A percentile compares a stretch with the other conserved stretches of the same genome.
phyloP scores from a whole-genome alignment of 2,797 vertebrate genomes.

The Margarornis squamiger region DNA sequence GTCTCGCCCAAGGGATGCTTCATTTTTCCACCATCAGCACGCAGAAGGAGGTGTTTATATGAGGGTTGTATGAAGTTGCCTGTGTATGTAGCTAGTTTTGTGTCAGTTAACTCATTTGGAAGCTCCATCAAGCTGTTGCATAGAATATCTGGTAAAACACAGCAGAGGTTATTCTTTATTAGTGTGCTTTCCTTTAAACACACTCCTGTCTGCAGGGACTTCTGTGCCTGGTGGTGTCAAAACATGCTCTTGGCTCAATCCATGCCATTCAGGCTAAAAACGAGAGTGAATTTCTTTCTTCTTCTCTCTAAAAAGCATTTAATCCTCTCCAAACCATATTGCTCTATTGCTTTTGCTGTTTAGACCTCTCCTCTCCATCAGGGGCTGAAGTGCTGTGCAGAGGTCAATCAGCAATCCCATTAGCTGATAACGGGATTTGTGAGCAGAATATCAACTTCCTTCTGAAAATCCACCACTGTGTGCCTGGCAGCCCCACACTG shows the following conservation, averaged over 20 bases:
- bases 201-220: background rate
- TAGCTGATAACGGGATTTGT: constrained; percentile 64
- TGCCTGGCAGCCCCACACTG: constrained; percentile 14
- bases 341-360: constrained; percentile 28
- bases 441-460: constrained; percentile 30
- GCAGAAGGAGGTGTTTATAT: background rate
- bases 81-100: background rate
- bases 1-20: background rate
- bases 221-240: background rate
- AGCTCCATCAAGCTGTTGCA: background rate
- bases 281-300: background rate
- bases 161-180: background rate
- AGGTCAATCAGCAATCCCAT: constrained; percentile 59
- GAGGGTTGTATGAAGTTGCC: background rate
- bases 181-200: background rate
- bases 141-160: background rate
- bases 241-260: background rate
- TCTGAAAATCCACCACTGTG: constrained; percentile 15
- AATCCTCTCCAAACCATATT: constrained; percentile 2
- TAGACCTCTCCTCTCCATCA: background rate
- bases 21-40: background rate
- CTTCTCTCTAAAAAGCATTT: background rate
- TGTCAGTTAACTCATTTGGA: background rate
- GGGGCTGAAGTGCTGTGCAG: background rate
- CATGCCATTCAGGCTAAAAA: background rate